phyloP scores from a whole-genome alignment of 2,888 invertebrate genomes.

The Callyntrura sp. region DNA sequence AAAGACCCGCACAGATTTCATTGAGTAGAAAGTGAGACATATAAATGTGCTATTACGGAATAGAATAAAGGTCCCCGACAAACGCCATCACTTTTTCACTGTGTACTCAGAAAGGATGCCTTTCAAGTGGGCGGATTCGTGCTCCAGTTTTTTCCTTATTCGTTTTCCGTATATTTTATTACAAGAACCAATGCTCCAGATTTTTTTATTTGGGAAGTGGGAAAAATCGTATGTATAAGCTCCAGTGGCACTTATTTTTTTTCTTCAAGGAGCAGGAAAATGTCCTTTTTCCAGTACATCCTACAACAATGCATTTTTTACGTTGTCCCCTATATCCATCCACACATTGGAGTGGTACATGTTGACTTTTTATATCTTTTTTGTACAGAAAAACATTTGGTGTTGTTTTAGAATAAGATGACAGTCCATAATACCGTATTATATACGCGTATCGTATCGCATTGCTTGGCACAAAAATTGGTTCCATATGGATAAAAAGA shows the following conservation, averaged over 20 bases:
- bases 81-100: not conserved
- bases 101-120: conserved; percentile 32
- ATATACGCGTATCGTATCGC: conserved; percentile 11
- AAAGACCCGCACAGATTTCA: conserved; percentile 32
- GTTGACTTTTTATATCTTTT: conserved; percentile 53
- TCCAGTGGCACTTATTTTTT: conserved; percentile 54
- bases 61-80: conserved; percentile 42
- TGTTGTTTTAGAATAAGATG: not conserved
- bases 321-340: conserved; percentile 39
- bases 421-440: conserved; percentile 20
- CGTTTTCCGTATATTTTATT: conserved; percentile 32
- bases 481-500: conserved; percentile 52
- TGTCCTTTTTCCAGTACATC: conserved; percentile 55
- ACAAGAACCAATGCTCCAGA: conserved; percentile 9
- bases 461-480: conserved; percentile 56
- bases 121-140: conserved; percentile 54
- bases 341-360: conserved; percentile 24
- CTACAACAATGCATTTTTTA: conserved; percentile 64
- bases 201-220: conserved; percentile 28
- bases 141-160: conserved; percentile 43
- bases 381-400: not conserved
- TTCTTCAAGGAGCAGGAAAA: conserved; percentile 50
- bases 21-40: conserved; percentile 6
- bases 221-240: conserved; percentile 33
- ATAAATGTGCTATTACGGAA: not conserved